phyloP scores from a whole-genome alignment of 2,888 invertebrate species.

The Tetropium fuscum region DNA sequence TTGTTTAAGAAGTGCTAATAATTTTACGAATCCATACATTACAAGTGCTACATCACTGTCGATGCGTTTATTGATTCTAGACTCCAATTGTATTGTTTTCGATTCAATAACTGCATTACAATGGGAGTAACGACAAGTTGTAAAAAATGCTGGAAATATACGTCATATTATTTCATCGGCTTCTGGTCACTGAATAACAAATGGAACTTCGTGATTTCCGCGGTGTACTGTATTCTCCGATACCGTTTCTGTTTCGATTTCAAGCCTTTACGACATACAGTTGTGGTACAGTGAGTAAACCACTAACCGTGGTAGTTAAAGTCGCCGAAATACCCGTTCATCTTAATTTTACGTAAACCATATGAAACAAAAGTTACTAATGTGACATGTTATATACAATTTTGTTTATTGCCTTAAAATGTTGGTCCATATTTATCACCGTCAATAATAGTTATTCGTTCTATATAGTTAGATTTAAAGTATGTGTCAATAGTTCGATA shows the following conservation, averaged over 20 bases:
- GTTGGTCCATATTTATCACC: no score
- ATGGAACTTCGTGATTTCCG: slow-evolving; percentile 44
- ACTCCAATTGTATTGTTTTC: slow-evolving; percentile 34
- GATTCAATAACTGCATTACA: slow-evolving; percentile 42
- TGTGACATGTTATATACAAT: no score
- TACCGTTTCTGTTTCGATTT: slow-evolving; percentile 28
- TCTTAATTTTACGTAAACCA: no score
- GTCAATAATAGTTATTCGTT: no score
- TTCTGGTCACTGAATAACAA: slow-evolving; percentile 45
- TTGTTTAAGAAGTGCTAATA: slow-evolving; percentile 35
- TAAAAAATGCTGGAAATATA: slow-evolving; percentile 41
- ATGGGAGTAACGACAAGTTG: slow-evolving; percentile 40
- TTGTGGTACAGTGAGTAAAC: no score
- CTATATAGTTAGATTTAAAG: no score
- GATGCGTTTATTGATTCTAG: slow-evolving; percentile 34
- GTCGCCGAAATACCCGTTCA: no score
- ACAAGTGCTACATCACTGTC: slow-evolving; percentile 10
- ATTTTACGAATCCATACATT: slow-evolving; percentile 10
- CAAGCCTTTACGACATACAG: no score
- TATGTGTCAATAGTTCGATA: no score
- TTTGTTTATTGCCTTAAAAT: no score
- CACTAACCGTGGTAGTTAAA: no score
- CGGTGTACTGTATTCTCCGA: slow-evolving; percentile 35
- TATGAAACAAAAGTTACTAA: no score
- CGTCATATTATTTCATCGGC: slow-evolving; percentile 43